Base-by-base conservation (phyloP, 2,888 invertebrate species). In the Nasonovia ribisnigri region DNA sequence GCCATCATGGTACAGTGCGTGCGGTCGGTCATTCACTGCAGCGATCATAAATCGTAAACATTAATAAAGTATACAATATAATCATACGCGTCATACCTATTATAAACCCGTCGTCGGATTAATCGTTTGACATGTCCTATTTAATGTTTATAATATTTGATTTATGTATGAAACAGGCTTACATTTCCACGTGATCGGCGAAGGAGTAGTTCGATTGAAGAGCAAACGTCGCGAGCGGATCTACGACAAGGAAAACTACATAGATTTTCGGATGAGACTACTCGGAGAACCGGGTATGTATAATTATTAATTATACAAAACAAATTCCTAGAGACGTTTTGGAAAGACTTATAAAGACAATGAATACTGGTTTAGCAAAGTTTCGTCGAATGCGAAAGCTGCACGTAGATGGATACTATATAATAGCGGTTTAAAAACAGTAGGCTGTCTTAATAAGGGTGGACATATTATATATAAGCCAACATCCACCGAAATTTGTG, bases 171-270 rank as follows among this genome's bases (percentile, higher is more conserved):
- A 77, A 43, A 43, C 96, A 97, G 99, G 99, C 95, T 96, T 99
- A 93, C 98, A 98, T 96, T 98, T 99, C 96, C 98, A 98, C 96
- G 98, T 99, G 84, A 98, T 99, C 94, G 99, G 99, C 26, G 99
- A 99, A 96, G 98, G 98, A 94, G 98, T 99, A 92, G 98, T 99
- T n/a, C 96, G 98, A 94, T 97, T 98, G 57, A 97, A 97, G 84
- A 97, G 98, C 84, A 97, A 97, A 94, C 96, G 98, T 86, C 98
- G 98, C 95, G 98, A 98, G 95, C 96, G 98, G 95, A 97, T 98
- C 67, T 98, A 97, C 96, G 99, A 99, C 96, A 97, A 98, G 96
- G 99, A 99, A 96, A 98, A 98, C 96, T 99, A 99, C 95, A 99
- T 99, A 95, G 99, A 99, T 96, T 99, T 99, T 96, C 97, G 99